These are phyloP conservation scores for Copsychus sechellarum DNA, from an alignment of 2,113 vertebrate species.

Conservation along the genomic window DNA sequence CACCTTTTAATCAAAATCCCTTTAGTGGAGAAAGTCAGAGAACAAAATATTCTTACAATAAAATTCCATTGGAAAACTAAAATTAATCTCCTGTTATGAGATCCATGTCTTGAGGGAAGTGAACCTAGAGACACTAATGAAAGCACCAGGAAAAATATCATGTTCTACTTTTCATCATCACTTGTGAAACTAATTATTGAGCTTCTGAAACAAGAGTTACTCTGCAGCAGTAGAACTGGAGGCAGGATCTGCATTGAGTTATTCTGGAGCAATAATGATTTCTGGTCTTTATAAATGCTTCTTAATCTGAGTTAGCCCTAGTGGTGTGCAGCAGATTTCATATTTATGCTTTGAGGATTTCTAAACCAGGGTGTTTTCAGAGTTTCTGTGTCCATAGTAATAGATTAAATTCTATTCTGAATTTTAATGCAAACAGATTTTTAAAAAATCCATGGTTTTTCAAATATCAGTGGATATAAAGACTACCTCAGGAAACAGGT, in stretches of 20 bases:
- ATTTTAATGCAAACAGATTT: not conserved
- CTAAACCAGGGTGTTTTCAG: not conserved
- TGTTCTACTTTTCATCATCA: conserved; percentile 4
- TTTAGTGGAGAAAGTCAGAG: not conserved
- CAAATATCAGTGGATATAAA: not conserved
- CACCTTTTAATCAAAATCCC: not conserved
- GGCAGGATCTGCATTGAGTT: not conserved
- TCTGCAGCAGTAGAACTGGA: not conserved
- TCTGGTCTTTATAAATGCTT: not conserved
- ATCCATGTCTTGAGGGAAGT: not conserved
- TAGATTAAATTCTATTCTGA: not conserved
- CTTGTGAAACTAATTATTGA: not conserved
- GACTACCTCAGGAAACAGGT: not conserved
- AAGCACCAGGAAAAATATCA: not conserved
- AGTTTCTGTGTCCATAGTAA: not conserved
- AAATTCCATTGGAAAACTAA: not conserved
- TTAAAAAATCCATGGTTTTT: not conserved
- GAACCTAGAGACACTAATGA: not conserved
- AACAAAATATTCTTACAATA: not conserved
- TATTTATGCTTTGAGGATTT: not conserved
- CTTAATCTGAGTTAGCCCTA: not conserved
- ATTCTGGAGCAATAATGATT: not conserved
- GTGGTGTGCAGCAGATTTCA: not conserved
- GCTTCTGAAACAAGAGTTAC: not conserved
- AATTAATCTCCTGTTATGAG: conserved; percentile 12